Evolutionary conservation across 2,113 vertebrate genomes (phyloP).

Genomic region (Daboia siamensis): DNA sequence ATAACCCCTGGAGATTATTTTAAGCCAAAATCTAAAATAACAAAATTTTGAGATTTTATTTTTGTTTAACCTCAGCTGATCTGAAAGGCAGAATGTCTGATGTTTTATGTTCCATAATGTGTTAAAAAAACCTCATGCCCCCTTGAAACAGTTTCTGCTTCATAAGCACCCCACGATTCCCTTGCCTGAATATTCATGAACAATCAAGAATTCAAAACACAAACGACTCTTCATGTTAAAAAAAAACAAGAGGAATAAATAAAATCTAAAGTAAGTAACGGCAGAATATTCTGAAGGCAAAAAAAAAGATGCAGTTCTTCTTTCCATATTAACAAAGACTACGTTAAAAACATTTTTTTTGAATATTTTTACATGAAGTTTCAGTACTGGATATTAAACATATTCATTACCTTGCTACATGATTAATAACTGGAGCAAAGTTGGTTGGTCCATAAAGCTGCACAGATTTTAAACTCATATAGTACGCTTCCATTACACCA

Average conservation of each 20-base stretch:
- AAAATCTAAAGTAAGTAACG: not conserved
- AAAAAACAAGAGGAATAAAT: not conserved
- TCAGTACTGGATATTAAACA: not conserved
- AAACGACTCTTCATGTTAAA: not conserved
- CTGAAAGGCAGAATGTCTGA: not conserved
- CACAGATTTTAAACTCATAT: conserved; percentile 90
- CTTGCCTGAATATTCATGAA: not conserved
- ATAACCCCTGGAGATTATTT: not conserved
- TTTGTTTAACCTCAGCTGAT: not conserved
- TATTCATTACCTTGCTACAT: conserved; percentile 88
- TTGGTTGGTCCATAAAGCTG: conserved; percentile 95
- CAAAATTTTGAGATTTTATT: not conserved
- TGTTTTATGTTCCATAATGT: not conserved
- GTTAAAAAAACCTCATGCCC: not conserved
- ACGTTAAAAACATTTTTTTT: not conserved
- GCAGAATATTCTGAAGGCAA: not conserved
- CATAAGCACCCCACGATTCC: not conserved
- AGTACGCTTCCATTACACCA: conserved; percentile 95
- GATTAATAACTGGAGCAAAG: conserved; percentile 96
- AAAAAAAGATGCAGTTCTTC: not conserved
- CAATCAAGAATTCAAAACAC: not conserved
- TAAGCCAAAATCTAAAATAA: not conserved
- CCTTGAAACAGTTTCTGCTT: not conserved
- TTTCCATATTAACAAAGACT: not conserved
- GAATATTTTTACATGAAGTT: not conserved